These are phyloP conservation scores for Pterocles orientalis DNA, from an alignment of 2,113 vertebrate genomes.

Conservation along the genomic window DNA sequence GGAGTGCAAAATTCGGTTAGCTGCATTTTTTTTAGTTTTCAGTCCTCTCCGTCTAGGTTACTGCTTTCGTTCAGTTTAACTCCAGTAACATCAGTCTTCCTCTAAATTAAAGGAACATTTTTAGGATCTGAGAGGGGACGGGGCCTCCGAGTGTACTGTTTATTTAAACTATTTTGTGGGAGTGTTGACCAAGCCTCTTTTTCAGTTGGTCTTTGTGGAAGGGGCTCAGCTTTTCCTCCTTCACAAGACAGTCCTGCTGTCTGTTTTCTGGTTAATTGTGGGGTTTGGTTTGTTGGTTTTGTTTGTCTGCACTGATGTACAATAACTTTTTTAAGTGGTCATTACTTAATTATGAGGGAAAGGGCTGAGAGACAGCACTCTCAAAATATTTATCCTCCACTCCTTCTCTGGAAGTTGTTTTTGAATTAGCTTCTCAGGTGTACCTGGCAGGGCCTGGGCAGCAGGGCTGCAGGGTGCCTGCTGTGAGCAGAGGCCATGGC, in stretches of 20 bases:
- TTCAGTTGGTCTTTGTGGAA: background rate
- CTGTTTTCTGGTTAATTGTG: background rate
- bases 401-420: background rate
- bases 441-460: background rate
- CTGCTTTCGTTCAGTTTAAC: background rate
- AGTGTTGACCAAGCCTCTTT: background rate
- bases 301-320: background rate
- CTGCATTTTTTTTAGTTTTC: background rate
- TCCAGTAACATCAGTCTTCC: background rate
- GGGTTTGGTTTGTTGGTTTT: accelerated
- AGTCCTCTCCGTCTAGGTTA: background rate
- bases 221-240: background rate
- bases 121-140: background rate
- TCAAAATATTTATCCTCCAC: background rate
- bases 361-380: background rate
- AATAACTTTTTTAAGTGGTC: background rate
- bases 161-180: background rate
- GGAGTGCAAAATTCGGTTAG: background rate
- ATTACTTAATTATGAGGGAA: background rate
- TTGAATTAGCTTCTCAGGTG: background rate
- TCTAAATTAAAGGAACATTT: background rate
- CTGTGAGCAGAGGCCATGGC: background rate
- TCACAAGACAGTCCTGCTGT: background rate
- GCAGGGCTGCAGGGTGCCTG: accelerated
- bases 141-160: background rate